phyloP scores from a whole-genome alignment of 2,113 vertebrate genomes.

The Catharus fuscescens region DNA sequence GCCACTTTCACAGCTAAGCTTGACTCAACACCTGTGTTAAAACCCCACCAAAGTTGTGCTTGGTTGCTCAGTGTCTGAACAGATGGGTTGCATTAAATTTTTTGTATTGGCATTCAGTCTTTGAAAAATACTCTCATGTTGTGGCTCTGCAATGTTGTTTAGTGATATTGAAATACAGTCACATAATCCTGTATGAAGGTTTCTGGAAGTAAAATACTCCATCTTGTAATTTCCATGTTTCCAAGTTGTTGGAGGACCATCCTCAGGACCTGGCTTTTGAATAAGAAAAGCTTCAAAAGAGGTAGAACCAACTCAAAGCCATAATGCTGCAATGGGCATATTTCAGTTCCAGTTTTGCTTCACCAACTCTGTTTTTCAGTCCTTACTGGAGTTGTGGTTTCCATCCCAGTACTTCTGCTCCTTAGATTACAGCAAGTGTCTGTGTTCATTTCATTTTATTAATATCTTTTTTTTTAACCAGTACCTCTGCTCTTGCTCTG shows the following conservation, averaged over 20 bases:
- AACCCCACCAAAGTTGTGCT: neutral
- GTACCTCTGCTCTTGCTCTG: neutral
- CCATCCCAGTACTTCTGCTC: neutral
- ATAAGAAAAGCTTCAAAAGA: neutral
- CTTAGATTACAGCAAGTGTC: neutral
- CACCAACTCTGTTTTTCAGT: neutral
- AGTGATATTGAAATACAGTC: neutral
- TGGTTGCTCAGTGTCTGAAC: neutral
- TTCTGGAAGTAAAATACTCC: neutral
- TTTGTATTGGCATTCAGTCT: neutral
- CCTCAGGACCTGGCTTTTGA: neutral
- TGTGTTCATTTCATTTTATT: neutral
- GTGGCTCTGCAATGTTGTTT: neutral
- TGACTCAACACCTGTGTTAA: neutral
- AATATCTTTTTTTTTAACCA: neutral
- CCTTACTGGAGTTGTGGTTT: neutral
- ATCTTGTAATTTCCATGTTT: accelerated
- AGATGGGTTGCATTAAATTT: neutral
- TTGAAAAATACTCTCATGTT: neutral
- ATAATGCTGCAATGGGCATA: neutral
- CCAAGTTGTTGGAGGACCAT: neutral
- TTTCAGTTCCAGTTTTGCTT: neutral
- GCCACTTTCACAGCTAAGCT: neutral
- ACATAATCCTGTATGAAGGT: neutral
- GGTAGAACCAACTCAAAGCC: neutral